Conservation (phyloP, 1,140 invertebrate species). For the Chlorops oryzae region DNA sequence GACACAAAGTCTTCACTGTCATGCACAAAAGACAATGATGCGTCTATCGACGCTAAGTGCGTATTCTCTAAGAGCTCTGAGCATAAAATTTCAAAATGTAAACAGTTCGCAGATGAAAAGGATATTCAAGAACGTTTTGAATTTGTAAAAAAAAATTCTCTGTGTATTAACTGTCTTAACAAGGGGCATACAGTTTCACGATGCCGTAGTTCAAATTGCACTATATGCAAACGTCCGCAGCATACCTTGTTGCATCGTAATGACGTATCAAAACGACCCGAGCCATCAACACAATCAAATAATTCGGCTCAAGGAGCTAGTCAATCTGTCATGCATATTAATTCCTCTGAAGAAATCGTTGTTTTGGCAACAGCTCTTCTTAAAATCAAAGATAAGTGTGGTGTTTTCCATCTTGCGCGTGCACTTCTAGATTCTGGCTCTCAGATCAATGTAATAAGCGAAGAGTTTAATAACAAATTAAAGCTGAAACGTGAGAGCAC, state of each 20-base stretch:
- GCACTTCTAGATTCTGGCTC: slow-evolving; percentile 10
- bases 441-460: slow-evolving; percentile 9
- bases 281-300: too few species aligned
- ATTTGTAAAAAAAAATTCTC: too few species aligned
- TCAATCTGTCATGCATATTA: background rate
- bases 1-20: too few species aligned
- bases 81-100: too few species aligned
- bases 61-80: too few species aligned
- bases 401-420: slow-evolving; percentile 2
- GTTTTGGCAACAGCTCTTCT: slow-evolving; percentile 7
- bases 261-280: background rate
- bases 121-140: too few species aligned
- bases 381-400: background rate
- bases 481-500: background rate
- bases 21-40: too few species aligned
- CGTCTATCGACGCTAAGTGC: too few species aligned
- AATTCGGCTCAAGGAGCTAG: too few species aligned
- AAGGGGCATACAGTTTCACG: slow-evolving; percentile 2
- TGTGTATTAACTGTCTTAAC: too few species aligned
- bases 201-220: background rate
- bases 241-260: slow-evolving; percentile 5
- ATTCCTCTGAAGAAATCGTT: background rate
- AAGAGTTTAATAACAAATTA: slow-evolving; percentile 6
- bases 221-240: slow-evolving; percentile 6
- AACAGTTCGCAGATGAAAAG: too few species aligned